Percentiles rank a stretch among this genome's conserved stretches.
Evolutionary conservation across 2,888 invertebrate species (phyloP).

Genomic region (Hyposoter didymator): DNA sequence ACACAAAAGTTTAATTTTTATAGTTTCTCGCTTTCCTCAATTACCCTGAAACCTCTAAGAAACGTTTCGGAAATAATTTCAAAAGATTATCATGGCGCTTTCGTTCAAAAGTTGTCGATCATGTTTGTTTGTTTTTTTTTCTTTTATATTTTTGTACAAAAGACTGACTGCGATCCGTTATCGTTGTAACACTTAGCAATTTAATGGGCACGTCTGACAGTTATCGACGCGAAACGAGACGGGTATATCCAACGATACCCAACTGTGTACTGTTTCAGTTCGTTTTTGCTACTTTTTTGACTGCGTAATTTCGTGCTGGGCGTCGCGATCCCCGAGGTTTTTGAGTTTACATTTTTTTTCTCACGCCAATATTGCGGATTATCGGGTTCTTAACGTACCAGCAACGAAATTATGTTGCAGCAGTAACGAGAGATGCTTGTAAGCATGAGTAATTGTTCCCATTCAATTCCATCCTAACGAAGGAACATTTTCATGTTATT

Average conservation of each 20-base stretch:
- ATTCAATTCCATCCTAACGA: background rate
- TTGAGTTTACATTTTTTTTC: background rate
- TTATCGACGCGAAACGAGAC: no score
- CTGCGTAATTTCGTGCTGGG: background rate
- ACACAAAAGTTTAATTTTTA: background rate
- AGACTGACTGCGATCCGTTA: background rate
- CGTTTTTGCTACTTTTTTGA: background rate
- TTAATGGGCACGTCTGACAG: no score
- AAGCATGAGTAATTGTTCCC: background rate
- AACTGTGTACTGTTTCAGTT: background rate
- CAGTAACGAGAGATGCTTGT: background rate
- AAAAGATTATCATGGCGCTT: background rate
- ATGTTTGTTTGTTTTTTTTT: background rate
- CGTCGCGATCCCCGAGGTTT: background rate
- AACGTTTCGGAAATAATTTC: background rate
- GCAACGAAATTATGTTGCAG: background rate
- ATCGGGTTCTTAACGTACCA: background rate
- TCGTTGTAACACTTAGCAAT: background rate
- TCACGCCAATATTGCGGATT: background rate
- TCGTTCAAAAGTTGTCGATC: background rate
- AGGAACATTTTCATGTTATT: background rate
- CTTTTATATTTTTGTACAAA: background rate
- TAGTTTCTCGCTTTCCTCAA: background rate
- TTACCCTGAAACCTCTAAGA: background rate
- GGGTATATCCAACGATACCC: no score